phyloP scores from a whole-genome alignment of 2,888 invertebrate genomes.

The Epirrita christyi region DNA sequence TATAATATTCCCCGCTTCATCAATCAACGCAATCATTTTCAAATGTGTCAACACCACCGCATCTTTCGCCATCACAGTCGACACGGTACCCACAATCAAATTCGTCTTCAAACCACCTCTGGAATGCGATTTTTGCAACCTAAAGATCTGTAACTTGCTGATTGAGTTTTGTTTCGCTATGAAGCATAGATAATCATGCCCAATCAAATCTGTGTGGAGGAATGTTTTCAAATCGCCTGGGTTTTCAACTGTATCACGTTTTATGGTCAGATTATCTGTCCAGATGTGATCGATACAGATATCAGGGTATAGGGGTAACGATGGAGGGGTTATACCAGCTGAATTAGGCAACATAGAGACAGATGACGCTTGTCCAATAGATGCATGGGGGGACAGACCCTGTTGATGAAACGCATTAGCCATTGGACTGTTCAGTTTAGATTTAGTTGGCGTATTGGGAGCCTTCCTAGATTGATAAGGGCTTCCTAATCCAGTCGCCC shows the following conservation, averaged over 20 bases:
- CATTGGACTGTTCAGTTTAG: slow-evolving; percentile 75
- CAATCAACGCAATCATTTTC: slow-evolving; percentile 93
- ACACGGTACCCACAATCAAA: slow-evolving; percentile 90
- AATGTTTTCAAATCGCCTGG: slow-evolving; percentile 88
- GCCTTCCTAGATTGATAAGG: slow-evolving; percentile 69
- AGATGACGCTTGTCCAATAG: slow-evolving; percentile 75
- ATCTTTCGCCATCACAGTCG: slow-evolving; percentile 92
- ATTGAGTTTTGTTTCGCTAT: slow-evolving; percentile 75
- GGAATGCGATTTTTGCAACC: slow-evolving; percentile 87
- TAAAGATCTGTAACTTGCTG: slow-evolving; percentile 87
- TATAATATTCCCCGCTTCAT: slow-evolving; percentile 90
- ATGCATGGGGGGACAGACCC: slow-evolving; percentile 76
- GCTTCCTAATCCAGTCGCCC: slow-evolving; percentile 66
- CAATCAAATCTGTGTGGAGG: slow-evolving; percentile 93
- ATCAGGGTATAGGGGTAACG: slow-evolving; percentile 91
- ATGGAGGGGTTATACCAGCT: slow-evolving; percentile 76
- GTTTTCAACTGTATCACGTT: slow-evolving; percentile 67
- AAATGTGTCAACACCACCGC: slow-evolving; percentile 91
- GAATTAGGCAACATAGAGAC: slow-evolving; percentile 77
- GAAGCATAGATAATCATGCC: slow-evolving; percentile 93
- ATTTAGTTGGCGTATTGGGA: slow-evolving; percentile 62
- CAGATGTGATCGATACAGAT: slow-evolving; percentile 95
- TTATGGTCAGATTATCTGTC: slow-evolving; percentile 88
- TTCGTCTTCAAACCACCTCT: slow-evolving; percentile 81
- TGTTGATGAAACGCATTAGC: slow-evolving; percentile 76